Conservation (phyloP, 2,113 vertebrate species). For the Otus sunia region DNA sequence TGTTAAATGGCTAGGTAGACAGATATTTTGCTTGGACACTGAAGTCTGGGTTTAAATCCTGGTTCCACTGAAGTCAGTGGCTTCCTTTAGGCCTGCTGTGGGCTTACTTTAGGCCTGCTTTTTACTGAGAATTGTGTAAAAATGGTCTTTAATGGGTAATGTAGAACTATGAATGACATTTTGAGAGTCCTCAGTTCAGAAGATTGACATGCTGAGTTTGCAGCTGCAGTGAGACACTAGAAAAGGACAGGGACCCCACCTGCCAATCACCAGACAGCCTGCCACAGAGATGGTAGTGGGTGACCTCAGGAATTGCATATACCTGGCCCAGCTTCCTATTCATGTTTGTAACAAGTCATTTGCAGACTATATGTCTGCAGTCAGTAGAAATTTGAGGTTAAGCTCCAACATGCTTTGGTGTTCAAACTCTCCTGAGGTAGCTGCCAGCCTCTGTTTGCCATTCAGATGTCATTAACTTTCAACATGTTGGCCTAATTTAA, state of each 20-base stretch:
- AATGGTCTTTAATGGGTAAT: neutral
- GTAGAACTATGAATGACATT: neutral
- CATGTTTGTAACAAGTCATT: neutral
- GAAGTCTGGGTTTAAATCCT: neutral
- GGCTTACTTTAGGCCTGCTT: neutral
- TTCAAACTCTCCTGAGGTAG: neutral
- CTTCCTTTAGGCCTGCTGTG: neutral
- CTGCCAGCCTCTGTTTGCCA: neutral
- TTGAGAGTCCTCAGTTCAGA: neutral
- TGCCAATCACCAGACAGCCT: neutral
- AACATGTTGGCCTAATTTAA: neutral
- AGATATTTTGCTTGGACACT: neutral
- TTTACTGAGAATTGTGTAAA: neutral
- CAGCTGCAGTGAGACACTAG: neutral
- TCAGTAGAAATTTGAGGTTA: neutral
- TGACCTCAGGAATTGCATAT: neutral
- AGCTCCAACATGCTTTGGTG: neutral
- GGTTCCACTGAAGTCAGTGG: neutral
- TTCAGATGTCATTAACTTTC: neutral
- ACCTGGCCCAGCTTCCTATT: neutral
- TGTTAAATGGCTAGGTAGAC: neutral
- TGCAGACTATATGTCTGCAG: neutral
- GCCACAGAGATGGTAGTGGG: neutral
- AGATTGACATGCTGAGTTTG: neutral
- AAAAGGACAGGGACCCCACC: neutral